Percentiles rank a stretch among this genome's conserved stretches.
Evolutionary conservation across 1,140 invertebrate genomes (phyloP).

Genomic region (Penaeus vannamei): DNA sequence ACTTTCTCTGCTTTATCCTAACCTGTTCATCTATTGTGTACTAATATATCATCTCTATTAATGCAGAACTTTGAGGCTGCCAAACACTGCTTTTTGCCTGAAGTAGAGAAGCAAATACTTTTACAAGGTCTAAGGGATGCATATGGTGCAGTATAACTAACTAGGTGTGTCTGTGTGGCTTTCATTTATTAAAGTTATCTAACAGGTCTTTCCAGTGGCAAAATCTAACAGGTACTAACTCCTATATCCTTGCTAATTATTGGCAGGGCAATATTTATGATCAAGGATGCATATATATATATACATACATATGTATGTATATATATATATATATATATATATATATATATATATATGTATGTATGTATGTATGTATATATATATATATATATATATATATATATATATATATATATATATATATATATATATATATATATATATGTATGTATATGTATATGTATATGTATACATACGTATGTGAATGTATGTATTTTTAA

Average conservation of each 20-base stretch:
- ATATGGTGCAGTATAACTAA: slow-evolving; percentile 63
- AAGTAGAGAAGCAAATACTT: slow-evolving; percentile 73
- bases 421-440: not conserved
- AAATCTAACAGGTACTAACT: slow-evolving; percentile 15
- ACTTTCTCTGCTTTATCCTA: too few species aligned
- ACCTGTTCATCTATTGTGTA: not conserved
- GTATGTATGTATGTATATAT: slow-evolving; percentile 7
- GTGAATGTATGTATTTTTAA: too few species aligned
- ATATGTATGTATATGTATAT: not conserved
- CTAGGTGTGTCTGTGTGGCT: not conserved
- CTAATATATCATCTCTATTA: slow-evolving; percentile 51
- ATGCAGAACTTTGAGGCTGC: slow-evolving; percentile 76
- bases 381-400: slow-evolving; percentile 20
- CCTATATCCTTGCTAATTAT: slow-evolving; percentile 16
- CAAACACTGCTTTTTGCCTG: slow-evolving; percentile 72
- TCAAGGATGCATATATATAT: not conserved
- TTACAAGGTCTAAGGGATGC: slow-evolving; percentile 69
- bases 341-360: slow-evolving; percentile 29
- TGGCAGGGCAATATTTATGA: slow-evolving; percentile 14
- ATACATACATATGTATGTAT: slow-evolving; percentile 2
- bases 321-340: slow-evolving; percentile 37
- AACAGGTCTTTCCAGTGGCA: not conserved
- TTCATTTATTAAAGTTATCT: not conserved
- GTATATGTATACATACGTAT: not conserved
- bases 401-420: slow-evolving; percentile 13